These are phyloP conservation scores for Eupeodes latifasciatus DNA, from an alignment of 2,888 invertebrate species.

Conservation along the genomic window DNA sequence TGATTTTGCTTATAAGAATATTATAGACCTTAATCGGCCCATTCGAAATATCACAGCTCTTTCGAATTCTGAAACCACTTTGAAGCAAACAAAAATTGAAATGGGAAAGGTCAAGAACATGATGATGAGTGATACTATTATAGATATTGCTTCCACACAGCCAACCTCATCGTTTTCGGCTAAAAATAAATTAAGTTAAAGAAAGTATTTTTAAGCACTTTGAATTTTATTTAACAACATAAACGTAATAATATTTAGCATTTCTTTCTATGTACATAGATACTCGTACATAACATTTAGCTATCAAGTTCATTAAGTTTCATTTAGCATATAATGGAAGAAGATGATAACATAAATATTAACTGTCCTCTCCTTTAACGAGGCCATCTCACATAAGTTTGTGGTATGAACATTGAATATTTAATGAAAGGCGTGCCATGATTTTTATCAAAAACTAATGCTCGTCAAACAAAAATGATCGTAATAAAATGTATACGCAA, in stretches of 20 bases:
- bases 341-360: neutral
- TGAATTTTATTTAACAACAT: neutral
- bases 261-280: neutral
- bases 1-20: too few relatives aligned
- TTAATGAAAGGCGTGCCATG: neutral
- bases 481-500: neutral
- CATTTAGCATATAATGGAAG: neutral
- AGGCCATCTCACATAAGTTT: conserved; percentile 5
- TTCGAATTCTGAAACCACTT: conserved; percentile 95
- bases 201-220: neutral
- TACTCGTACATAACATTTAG: too few relatives aligned
- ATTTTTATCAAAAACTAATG: neutral
- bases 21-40: conserved; percentile 87
- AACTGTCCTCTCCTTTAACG: conserved; percentile 7
- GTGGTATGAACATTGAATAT: neutral
- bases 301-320: neutral
- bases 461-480: too few relatives aligned
- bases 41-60: conserved; percentile 95
- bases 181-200: conserved; percentile 83
- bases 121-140: conserved; percentile 89
- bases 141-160: conserved; percentile 90
- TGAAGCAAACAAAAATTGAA: conserved; percentile 93
- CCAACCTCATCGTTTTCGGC: conserved; percentile 89
- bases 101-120: conserved; percentile 92
- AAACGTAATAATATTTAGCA: neutral